Evolutionary conservation across 2,113 vertebrate genomes (phyloP).

Genomic region (Pelecanoides urinatrix): DNA sequence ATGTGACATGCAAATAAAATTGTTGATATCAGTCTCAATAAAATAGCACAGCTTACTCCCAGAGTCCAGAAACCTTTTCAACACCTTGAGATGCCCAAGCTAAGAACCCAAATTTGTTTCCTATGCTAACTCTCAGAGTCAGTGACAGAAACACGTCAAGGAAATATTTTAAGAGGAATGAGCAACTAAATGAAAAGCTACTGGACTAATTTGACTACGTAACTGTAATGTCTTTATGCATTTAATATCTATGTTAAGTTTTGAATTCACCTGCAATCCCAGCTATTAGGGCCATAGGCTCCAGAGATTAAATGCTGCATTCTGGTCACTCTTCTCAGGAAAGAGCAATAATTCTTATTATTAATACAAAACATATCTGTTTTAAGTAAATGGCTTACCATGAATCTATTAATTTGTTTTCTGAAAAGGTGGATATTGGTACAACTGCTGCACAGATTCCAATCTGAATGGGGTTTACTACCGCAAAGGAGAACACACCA

Average conservation of each 20-base stretch:
- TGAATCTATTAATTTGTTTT: not conserved
- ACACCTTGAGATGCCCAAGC: not conserved
- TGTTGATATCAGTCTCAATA: not conserved
- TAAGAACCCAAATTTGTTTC: not conserved
- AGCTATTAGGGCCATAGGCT: not conserved
- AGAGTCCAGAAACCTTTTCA: not conserved
- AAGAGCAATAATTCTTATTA: not conserved
- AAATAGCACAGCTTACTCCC: not conserved
- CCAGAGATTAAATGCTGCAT: not conserved
- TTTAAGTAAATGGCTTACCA: not conserved
- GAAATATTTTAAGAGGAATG: not conserved
- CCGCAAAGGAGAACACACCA: slow-evolving; percentile 85
- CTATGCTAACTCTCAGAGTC: not conserved
- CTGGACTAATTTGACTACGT: not conserved
- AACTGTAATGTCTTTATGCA: not conserved
- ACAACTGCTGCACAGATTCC: slow-evolving; percentile 99
- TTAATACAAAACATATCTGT: not conserved
- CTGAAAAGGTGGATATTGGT: slow-evolving; percentile 93
- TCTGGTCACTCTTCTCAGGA: fast-evolving
- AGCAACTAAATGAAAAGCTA: not conserved
- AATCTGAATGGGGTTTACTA: slow-evolving; percentile 94
- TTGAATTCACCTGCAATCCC: not conserved
- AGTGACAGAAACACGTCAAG: not conserved
- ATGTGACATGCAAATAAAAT: not conserved
- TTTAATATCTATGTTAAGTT: not conserved